Evolutionary conservation across 2,888 invertebrate genomes (phyloP), one percentile per base, ranked within the genome.

Genomic region (Drosophila pullipes): DNA sequence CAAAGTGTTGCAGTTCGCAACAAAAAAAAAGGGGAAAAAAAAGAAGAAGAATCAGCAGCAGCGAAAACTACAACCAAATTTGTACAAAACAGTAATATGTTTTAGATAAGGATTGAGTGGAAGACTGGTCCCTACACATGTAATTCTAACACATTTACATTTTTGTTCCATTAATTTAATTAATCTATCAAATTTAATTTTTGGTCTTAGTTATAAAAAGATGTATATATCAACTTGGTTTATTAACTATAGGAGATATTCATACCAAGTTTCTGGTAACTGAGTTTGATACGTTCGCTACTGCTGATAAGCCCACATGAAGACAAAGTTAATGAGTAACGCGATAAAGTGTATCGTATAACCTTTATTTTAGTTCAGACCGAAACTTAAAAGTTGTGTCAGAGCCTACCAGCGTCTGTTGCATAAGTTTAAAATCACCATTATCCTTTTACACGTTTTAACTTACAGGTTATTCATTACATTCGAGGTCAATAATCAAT

Each of bases 1-100:
- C 31, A 69, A 70, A 81, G 79, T 81, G 77, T 54, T 55, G 44
- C 52, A 67, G 47, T 44, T 22, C 13, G 44, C 44, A 41, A 41
- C 0, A 10, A 1, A n/a, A 3, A 66, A 69, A n/a, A 11, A 61
- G 64, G 28, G 47, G 57, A 76, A 61, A 67, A 60, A 35, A 50
- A 61, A 76, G 50, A 33, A 60, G 44, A 52, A 53, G 50, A 28
- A 57, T 33, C 57, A 62, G 59, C 50, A 39, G 47, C 25, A 54
- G 25, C 18, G 37, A 25, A 25, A 59, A 11, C 22, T 16, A 31
- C 11, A 33, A 10, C 4, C n/a, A 58, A 59, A 52, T 58, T 53
- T 9, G 2, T 28, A 18, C 18, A 39, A 18, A 37, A 39, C 18
- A 37, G 11, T 10, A 39, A 2, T 3, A n/a, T 57, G 7, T 57